A percentile compares a stretch with the other conserved stretches of the same genome.
These are phyloP conservation scores for Lacanobia wlatinum DNA, from an alignment of 2,888 invertebrate genomes.

Conservation along the genomic window DNA sequence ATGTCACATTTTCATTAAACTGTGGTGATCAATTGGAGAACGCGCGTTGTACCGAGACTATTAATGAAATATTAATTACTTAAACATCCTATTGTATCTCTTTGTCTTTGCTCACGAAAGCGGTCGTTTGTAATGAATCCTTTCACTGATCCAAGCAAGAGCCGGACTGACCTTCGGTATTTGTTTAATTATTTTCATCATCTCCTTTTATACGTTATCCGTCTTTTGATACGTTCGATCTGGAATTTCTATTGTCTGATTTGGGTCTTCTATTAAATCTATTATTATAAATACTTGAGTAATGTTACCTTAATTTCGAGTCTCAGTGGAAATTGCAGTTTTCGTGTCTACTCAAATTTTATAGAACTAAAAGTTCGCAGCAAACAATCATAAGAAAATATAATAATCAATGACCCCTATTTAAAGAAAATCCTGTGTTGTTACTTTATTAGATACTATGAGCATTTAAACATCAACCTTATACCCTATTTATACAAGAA, in stretches of 20 bases:
- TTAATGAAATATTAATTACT: conserved; percentile 65
- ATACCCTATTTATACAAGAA: too few species aligned
- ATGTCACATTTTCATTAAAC: conserved; percentile 71
- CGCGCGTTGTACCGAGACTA: conserved; percentile 32
- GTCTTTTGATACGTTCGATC: conserved; percentile 33
- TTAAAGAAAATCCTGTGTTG: too few species aligned
- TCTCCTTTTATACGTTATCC: conserved; percentile 9
- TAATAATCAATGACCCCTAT: too few species aligned
- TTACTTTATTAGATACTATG: too few species aligned
- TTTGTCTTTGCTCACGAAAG: conserved; percentile 51
- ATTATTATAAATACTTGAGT: conserved; percentile 4
- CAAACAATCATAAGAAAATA: not conserved
- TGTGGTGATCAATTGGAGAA: conserved; percentile 65
- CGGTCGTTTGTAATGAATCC: conserved; percentile 54
- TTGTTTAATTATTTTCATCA: conserved; percentile 48
- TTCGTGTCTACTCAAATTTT: not conserved
- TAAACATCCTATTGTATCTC: conserved; percentile 46
- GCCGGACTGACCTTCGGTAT: conserved; percentile 25
- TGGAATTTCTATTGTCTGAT: conserved; percentile 28
- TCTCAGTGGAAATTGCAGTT: not conserved
- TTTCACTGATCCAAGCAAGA: conserved; percentile 38
- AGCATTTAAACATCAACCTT: too few species aligned
- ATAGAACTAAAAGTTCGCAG: too few species aligned
- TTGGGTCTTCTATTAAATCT: conserved; percentile 17
- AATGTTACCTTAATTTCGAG: not conserved